Evolutionary conservation across 1,140 invertebrate genomes (phyloP).

Genomic region (Marisa cornuarietis): DNA sequence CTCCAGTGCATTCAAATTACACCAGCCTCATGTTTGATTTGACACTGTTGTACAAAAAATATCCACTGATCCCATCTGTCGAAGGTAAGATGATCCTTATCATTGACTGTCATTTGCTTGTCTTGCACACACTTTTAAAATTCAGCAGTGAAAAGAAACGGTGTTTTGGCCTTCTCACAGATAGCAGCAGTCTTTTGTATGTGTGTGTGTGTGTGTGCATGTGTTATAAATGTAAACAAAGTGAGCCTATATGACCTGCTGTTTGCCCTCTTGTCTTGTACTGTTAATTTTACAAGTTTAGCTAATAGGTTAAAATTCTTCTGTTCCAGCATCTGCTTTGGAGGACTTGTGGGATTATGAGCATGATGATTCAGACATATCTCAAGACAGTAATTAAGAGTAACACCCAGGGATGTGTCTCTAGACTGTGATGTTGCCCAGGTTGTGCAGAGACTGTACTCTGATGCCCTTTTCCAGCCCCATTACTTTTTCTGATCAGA

Average conservation of each 20-base stretch:
- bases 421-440: too few species aligned
- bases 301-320: neutral
- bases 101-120: too few species aligned
- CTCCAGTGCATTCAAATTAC: neutral
- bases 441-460: too few species aligned
- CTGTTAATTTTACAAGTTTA: too few species aligned
- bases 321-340: conserved; percentile 7
- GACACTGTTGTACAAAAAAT: neutral
- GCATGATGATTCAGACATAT: neutral
- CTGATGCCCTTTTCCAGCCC: too few species aligned
- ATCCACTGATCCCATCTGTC: neutral
- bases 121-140: too few species aligned
- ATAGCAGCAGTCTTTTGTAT: neutral
- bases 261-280: too few species aligned
- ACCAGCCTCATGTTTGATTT: conserved; percentile 5
- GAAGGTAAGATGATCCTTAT: neutral
- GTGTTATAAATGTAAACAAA: too few species aligned
- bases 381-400: conserved; percentile 6
- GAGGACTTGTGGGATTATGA: conserved; percentile 21
- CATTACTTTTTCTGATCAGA: too few species aligned
- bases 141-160: too few species aligned
- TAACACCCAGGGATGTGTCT: too few species aligned
- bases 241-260: neutral
- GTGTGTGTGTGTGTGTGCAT: neutral
- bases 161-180: neutral